These are phyloP conservation scores for Toxostoma redivivum DNA, from an alignment of 2,113 vertebrate species.

Conservation along the genomic window DNA sequence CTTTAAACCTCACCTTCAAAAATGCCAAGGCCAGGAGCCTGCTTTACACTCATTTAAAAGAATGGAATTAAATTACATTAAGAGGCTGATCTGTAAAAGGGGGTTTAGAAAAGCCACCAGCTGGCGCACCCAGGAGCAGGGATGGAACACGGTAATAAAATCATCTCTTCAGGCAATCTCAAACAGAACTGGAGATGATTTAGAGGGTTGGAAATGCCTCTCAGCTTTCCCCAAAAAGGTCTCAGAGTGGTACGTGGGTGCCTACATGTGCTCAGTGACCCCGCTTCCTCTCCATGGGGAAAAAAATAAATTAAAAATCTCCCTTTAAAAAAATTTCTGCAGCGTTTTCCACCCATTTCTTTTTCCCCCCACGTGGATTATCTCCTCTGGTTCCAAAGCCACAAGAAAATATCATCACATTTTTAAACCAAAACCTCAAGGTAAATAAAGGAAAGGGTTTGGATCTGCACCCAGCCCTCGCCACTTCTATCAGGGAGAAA, in stretches of 20 bases:
- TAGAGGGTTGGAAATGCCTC: neutral
- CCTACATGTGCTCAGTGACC: neutral
- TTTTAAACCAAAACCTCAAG: conserved; percentile 50
- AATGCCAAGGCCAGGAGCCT: neutral
- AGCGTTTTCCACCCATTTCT: neutral
- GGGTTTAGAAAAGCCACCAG: neutral
- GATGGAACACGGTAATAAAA: neutral
- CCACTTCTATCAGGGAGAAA: neutral
- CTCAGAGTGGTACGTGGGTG: neutral
- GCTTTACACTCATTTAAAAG: neutral
- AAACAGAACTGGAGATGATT: neutral
- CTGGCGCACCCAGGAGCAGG: neutral
- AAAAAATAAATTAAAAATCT: neutral
- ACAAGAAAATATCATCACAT: conserved; percentile 42
- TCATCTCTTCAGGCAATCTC: neutral
- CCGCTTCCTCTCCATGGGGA: neutral
- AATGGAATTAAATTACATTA: neutral
- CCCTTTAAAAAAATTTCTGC: neutral
- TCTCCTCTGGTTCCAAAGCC: conserved; percentile 42
- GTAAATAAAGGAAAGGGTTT: conserved; percentile 37
- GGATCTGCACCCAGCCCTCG: neutral
- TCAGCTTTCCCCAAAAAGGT: neutral
- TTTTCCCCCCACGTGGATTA: neutral
- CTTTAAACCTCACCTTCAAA: neutral
- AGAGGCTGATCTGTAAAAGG: neutral